Base-by-base conservation (phyloP, 1,140 invertebrate species). In the Drosophila gunungcola region DNA sequence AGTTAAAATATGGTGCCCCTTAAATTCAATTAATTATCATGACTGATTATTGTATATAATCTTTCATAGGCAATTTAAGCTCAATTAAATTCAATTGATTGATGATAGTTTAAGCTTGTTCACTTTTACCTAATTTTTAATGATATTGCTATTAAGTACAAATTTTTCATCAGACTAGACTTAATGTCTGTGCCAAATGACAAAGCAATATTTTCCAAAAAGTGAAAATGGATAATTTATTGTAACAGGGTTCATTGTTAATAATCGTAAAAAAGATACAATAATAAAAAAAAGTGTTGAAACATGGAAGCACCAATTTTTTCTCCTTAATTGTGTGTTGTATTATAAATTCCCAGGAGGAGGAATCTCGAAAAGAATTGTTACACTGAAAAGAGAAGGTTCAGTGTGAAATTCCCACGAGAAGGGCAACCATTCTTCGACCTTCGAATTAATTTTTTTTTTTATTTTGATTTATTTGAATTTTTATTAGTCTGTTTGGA, bases 401-500 rank as follows among this genome's bases (percentile, higher is more conserved):
- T 46, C 11, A 32, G 42, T 9, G 16, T 3, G 51, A 32, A 69
- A 46, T 32, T 27, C 27, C 63, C 49, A 1, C 2, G 64, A 69
- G 36, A 69, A 70, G 67, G 67, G 64, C 51, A 70, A 5, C 1
- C 51, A 49, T n/a, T 69, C 42, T 55, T 70, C 63, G 67, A 6
- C n/a, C 36, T 55, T 32, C 27, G 7, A 0, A 4, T 4, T 48
- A 48, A 41, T n/a, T n/a, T n/a, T n/a, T n/a, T n/a, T n/a, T n/a
- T n/a, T n/a, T n/a, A n/a, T n/a, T n/a, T n/a, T n/a, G n/a, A 34
- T 29, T 55, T 52, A 32, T 46, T 16, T 72, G 60, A 25, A 51
- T 73, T 72, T 73, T 36, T 43, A 70, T 70, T 39, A 42, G 27
- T 39, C 49, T 13, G 16, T 11, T 55, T 43, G 29, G 58, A 64